phyloP scores from a whole-genome alignment of 1,140 invertebrate genomes.

The Drosophila serrata region DNA sequence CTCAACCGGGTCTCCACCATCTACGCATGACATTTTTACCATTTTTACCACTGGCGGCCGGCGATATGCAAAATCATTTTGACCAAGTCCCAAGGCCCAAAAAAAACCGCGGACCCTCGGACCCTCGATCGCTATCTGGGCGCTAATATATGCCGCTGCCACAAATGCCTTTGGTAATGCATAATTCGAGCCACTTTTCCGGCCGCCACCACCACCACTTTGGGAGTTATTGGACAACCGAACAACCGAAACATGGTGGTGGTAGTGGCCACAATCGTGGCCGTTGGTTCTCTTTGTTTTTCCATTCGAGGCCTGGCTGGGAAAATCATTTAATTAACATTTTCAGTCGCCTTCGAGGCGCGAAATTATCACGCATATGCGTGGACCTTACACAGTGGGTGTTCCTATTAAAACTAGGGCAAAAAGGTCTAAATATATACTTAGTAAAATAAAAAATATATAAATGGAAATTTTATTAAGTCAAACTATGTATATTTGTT shows the following conservation, averaged over 20 bases:
- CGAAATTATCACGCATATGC: conserved; percentile 83
- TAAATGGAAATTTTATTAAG: not conserved
- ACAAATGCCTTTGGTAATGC: conserved; percentile 75
- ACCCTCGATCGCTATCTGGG: conserved; percentile 67
- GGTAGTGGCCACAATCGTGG: conserved; percentile 62
- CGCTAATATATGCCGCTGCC: conserved; percentile 52
- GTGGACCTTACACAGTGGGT: conserved; percentile 48
- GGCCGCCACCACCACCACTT: conserved; percentile 13
- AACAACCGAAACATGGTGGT: conserved; percentile 41
- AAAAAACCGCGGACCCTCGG: conserved; percentile 3
- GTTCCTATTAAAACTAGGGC: accelerated
- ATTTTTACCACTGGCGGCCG: conserved; percentile 22
- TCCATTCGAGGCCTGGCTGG: conserved; percentile 54
- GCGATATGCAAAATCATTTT: conserved; percentile 79
- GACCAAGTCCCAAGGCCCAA: conserved; percentile 42
- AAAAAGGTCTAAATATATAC: not conserved
- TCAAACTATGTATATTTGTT: too few species aligned
- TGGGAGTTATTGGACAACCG: conserved; percentile 3
- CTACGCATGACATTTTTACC: conserved; percentile 53
- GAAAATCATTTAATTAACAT: conserved; percentile 84
- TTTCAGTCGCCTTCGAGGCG: conserved; percentile 75
- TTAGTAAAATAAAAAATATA: not conserved
- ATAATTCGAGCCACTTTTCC: conserved; percentile 81
- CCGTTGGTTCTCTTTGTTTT: conserved; percentile 55
- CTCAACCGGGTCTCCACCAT: conserved; percentile 42